Percentiles rank a stretch among this genome's conserved stretches.
Evolutionary conservation across 2,797 vertebrate genomes (phyloP).

Genomic region (Paramormyrops hopkinsi): DNA sequence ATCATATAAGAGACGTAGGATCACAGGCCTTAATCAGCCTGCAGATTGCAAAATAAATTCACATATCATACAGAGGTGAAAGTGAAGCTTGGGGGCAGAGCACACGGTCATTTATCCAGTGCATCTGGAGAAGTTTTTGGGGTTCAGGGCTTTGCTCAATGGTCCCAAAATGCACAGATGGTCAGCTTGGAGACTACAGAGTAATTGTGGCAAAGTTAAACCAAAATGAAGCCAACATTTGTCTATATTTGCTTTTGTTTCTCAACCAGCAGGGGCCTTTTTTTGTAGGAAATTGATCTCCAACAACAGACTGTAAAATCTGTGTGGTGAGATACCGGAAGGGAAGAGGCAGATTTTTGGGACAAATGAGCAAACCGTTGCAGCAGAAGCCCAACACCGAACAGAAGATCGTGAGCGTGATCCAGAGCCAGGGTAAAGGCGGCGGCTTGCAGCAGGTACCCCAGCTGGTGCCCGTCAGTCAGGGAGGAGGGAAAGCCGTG

Average conservation of each 20-base stretch:
- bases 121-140: neutral
- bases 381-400: slow-evolving; percentile 63
- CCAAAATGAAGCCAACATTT: neutral
- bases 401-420: slow-evolving; percentile 77
- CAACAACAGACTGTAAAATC: neutral
- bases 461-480: slow-evolving; percentile 70
- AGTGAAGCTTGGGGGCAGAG: neutral
- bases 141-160: neutral
- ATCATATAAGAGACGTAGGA: neutral
- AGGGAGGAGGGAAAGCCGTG: slow-evolving; percentile 74
- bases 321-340: slow-evolving; percentile 14
- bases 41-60: neutral
- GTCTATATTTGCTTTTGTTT: neutral
- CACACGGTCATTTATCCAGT: neutral
- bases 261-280: neutral
- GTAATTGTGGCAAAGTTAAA: neutral
- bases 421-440: slow-evolving; percentile 62
- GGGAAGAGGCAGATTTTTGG: slow-evolving; percentile 42
- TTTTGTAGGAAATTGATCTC: neutral
- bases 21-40: neutral
- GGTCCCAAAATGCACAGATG: neutral
- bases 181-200: neutral
- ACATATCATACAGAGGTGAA: neutral
- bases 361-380: slow-evolving; percentile 86
- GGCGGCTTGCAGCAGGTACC: slow-evolving; percentile 75